Base-by-base conservation (phyloP, 2,113 vertebrate species). In the Chionodraco myersi region DNA sequence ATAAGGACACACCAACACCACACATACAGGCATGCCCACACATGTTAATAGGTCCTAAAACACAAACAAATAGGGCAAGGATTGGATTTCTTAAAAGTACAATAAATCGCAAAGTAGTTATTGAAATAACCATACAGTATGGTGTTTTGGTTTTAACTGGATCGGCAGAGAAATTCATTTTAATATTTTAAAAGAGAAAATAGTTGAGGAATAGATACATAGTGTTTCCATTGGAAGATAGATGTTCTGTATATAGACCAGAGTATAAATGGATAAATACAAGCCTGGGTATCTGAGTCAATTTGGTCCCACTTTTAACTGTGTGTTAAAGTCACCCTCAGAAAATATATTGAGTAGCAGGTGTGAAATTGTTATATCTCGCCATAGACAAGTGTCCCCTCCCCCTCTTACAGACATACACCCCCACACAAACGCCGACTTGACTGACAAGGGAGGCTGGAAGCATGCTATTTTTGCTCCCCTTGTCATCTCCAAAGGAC, bases 361-460 rank as follows among this genome's bases (percentile, higher is more conserved):
- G 90, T 94, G 94, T 87, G 85, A 82, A 80, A 72, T 59, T 59
- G 75, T 87, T 92, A 91, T 90, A 94, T 90, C 84, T 89, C 81
- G 84, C 86, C 82, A 49, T 51, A 75, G 82, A 91, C 72, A 69
- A 77, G 79, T 47, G 44, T 45, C 64, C 75, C 67, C 70, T 58
- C 77, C 80, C 76, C 67, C 59, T 54, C 26, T 79, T 60, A 63
- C 75, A 88, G 69, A 82, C 75, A 90, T 65, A 76, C 86, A 85
- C 68, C 77, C 82, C 74, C 80, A 82, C 80, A 77, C 82, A 92
- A 77, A 87, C 72, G 47, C 59, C 85, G 80, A 84, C 73, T 82
- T 97, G 97, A 99, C 70, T 96, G 97, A 98, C 97, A 96, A 93
- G 93, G 85, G 94, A 95, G 95, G 95, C 96, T 99, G 97, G 93